Conservation (phyloP, 1,140 invertebrate species). For the Calephelis nemesis region DNA sequence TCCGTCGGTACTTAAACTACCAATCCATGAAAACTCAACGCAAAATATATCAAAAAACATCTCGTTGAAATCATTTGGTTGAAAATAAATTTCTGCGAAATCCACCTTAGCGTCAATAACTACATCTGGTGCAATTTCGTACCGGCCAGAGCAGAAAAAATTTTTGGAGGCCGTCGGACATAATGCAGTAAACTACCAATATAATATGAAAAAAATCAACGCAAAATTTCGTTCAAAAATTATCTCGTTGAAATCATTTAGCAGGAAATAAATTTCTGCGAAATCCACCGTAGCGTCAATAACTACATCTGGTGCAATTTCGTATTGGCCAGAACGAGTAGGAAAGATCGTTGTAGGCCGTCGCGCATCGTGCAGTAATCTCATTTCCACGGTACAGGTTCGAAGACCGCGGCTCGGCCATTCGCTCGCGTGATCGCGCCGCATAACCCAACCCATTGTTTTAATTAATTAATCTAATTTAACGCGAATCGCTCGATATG, state of each 20-base stretch:
- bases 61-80: not conserved
- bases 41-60: not conserved
- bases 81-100: slow-evolving; percentile 4
- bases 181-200: no score
- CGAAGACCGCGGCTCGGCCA: slow-evolving; percentile 49
- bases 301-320: slow-evolving; percentile 30
- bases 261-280: not conserved
- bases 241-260: not conserved
- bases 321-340: slow-evolving; percentile 49
- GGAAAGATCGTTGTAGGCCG: slow-evolving; percentile 60
- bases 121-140: slow-evolving; percentile 33
- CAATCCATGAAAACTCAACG: not conserved
- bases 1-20: no score
- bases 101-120: slow-evolving; percentile 10
- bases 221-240: slow-evolving; percentile 1
- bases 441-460: slow-evolving; percentile 43
- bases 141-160: no score
- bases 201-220: not conserved
- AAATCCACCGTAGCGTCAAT: slow-evolving; percentile 11
- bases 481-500: slow-evolving; percentile 36
- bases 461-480: slow-evolving; percentile 73
- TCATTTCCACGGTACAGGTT: slow-evolving; percentile 69
- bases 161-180: no score
- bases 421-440: slow-evolving; percentile 47
- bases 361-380: slow-evolving; percentile 66